phyloP scores from a whole-genome alignment of 2,888 invertebrate species.

The Drosophila borborema region DNA sequence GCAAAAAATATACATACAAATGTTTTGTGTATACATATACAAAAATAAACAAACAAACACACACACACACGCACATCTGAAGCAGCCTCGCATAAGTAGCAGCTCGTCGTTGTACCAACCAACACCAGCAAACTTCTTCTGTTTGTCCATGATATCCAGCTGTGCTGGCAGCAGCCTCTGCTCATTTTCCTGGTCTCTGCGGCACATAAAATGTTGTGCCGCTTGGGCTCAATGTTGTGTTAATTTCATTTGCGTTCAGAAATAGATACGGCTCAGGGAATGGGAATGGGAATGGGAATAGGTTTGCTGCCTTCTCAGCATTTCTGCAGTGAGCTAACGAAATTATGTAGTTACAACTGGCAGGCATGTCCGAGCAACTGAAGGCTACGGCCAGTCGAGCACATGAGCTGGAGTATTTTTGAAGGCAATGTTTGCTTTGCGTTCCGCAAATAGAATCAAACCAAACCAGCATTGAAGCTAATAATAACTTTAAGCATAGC shows the following conservation, averaged over 20 bases:
- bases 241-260: constrained; percentile 72
- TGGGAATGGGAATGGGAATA: constrained; percentile 45
- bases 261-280: constrained; percentile 55
- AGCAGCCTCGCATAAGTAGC: constrained; percentile 41
- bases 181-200: constrained; percentile 16
- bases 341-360: constrained; percentile 30
- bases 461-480: not conserved
- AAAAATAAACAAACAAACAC: not conserved
- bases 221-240: constrained; percentile 56
- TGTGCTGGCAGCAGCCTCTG: constrained; percentile 16
- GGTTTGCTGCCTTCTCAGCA: constrained; percentile 5
- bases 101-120: constrained; percentile 27
- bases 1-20: constrained; percentile 33
- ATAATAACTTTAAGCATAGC: constrained; percentile 36
- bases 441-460: not conserved
- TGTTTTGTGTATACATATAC: not conserved
- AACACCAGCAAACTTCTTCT: constrained; percentile 22
- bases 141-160: constrained; percentile 58
- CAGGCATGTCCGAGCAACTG: constrained; percentile 4
- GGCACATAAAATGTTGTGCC: constrained; percentile 20
- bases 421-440: not conserved
- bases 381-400: not conserved
- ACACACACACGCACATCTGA: constrained; percentile 4
- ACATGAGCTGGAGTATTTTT: not conserved
- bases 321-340: constrained; percentile 25